Conservation (phyloP, 2,113 vertebrate species). For the Notothenia coriiceps region DNA sequence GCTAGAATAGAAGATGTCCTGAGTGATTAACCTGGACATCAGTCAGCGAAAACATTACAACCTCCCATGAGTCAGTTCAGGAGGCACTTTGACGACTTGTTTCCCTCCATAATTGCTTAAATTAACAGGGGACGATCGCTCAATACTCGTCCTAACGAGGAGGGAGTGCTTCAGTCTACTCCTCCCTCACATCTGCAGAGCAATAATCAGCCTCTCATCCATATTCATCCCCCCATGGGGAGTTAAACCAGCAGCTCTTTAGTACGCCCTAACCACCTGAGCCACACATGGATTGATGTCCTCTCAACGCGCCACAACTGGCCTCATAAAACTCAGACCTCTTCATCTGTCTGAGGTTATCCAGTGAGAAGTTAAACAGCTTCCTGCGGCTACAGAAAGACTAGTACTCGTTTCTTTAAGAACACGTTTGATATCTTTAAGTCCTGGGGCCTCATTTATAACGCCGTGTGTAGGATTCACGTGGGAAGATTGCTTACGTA, state of each 20-base stretch:
- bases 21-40: fast-evolving
- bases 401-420: neutral
- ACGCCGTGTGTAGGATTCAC: too few relatives aligned
- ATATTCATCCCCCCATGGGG: slow-evolving; percentile 25
- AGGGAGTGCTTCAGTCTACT: neutral
- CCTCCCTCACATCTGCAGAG: neutral
- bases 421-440: neutral
- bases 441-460: too few relatives aligned
- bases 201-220: slow-evolving; percentile 5
- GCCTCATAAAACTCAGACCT: neutral
- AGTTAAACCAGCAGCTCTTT: neutral
- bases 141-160: slow-evolving; percentile 7
- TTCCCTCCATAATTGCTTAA: slow-evolving; percentile 12
- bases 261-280: slow-evolving; percentile 13
- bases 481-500: too few relatives aligned
- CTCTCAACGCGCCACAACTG: neutral
- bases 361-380: neutral
- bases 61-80: neutral
- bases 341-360: neutral
- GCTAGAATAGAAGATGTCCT: neutral
- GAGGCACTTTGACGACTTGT: neutral
- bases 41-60: neutral
- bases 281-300: neutral
- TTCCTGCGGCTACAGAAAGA: neutral
- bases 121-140: neutral